Percentiles rank a stretch among this genome's conserved stretches.
These are phyloP conservation scores for Amblyraja radiata DNA, from an alignment of 2,797 vertebrate species.

Conservation along the genomic window DNA sequence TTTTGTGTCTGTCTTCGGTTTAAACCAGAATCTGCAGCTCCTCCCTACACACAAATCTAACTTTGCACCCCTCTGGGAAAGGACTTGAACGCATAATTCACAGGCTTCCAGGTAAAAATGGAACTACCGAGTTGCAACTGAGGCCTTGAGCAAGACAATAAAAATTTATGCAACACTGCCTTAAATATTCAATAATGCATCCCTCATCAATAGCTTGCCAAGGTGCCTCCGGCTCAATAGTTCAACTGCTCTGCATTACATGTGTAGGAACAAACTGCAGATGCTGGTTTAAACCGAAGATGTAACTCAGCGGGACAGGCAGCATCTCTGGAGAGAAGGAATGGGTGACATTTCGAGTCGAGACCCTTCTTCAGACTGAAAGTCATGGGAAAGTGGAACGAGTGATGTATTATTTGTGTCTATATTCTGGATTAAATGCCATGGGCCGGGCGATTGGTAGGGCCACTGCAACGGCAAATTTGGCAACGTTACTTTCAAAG, in stretches of 20 bases:
- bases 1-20: too few relatives aligned
- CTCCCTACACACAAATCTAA: too few relatives aligned
- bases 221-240: not conserved
- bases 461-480: not conserved
- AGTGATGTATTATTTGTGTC: too few relatives aligned
- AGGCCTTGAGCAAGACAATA: not conserved
- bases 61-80: not conserved
- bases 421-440: not conserved
- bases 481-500: not conserved
- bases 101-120: not conserved
- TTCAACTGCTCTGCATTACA: not conserved
- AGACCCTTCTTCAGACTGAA: too few relatives aligned
- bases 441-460: not conserved
- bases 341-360: too few relatives aligned
- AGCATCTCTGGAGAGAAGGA: too few relatives aligned
- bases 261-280: too few relatives aligned
- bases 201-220: not conserved
- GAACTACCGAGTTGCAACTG: not conserved
- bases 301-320: too few relatives aligned
- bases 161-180: not conserved
- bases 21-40: too few relatives aligned
- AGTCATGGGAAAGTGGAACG: too few relatives aligned
- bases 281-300: too few relatives aligned
- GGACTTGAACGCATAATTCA: not conserved
- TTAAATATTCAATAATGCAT: not conserved